A percentile compares a stretch with the other conserved stretches of the same genome.
These are phyloP conservation scores for Stomatorhinus walkeri DNA, from an alignment of 2,797 vertebrate genomes.

Conservation along the genomic window DNA sequence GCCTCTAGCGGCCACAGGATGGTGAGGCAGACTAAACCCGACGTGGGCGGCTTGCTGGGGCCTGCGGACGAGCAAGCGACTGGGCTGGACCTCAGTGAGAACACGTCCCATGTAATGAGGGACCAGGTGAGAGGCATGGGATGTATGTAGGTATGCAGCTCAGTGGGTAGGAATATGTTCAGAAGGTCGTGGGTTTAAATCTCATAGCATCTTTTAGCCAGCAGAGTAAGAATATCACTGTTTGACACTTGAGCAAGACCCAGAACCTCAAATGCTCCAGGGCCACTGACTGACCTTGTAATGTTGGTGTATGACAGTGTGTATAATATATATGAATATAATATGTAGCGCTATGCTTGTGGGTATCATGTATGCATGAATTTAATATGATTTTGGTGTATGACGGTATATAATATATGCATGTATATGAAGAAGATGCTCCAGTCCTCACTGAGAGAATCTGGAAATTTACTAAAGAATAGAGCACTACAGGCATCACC, in stretches of 20 bases:
- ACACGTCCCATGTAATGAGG: conserved; percentile 37
- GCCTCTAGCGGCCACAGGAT: conserved; percentile 36
- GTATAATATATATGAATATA: background rate
- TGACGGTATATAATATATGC: background rate
- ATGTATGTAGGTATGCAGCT: background rate
- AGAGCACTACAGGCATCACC: background rate
- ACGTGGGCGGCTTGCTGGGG: conserved; percentile 32
- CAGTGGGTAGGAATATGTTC: background rate
- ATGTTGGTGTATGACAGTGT: background rate
- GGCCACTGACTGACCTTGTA: background rate
- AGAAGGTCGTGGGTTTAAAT: background rate
- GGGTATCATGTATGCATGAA: background rate
- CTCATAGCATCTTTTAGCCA: background rate
- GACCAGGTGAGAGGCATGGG: conserved; percentile 21
- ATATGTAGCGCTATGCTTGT: background rate
- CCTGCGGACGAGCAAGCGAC: conserved; percentile 42
- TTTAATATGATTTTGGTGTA: background rate
- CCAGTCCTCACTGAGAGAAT: background rate
- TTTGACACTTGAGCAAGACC: background rate
- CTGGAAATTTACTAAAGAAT: background rate
- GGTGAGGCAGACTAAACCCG: conserved; percentile 39
- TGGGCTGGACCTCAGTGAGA: conserved; percentile 40
- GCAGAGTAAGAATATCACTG: background rate
- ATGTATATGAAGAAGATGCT: background rate
- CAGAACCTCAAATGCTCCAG: background rate